Conservation (phyloP, 2,113 vertebrate species). For the Lagopus muta region DNA sequence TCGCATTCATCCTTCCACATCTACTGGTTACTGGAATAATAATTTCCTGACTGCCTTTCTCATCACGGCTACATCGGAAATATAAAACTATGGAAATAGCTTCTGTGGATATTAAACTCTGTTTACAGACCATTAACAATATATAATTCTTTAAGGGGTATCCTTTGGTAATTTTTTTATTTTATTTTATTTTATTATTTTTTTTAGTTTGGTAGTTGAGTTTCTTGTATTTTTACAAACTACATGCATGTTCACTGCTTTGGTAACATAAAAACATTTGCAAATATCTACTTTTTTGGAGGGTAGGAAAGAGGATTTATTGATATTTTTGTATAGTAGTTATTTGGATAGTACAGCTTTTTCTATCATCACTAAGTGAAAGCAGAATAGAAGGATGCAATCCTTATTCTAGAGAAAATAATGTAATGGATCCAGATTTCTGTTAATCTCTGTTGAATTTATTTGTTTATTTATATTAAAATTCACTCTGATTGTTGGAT, state of each 20-base stretch:
- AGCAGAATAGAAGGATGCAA: not conserved
- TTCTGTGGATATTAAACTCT: not conserved
- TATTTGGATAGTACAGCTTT: not conserved
- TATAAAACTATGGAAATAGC: accelerated
- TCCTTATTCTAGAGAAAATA: not conserved
- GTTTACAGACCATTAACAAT: not conserved
- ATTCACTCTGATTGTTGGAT: not conserved
- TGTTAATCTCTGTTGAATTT: not conserved
- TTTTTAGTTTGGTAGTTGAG: not conserved
- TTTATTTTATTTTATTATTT: not conserved
- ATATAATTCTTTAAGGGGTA: not conserved
- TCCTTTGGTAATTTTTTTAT: not conserved
- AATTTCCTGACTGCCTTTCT: not conserved
- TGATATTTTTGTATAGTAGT: not conserved
- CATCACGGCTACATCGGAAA: not conserved
- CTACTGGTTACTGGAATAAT: not conserved
- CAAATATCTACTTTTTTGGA: not conserved
- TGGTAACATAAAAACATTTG: not conserved
- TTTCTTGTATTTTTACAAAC: not conserved
- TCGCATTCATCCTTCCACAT: not conserved
- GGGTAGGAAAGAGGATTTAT: not conserved
- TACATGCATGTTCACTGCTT: not conserved
- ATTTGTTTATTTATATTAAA: not conserved
- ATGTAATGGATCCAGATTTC: not conserved
- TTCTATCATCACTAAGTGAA: not conserved